Conservation (phyloP, 2,797 vertebrate genomes). For the Manis pentadactyla region DNA sequence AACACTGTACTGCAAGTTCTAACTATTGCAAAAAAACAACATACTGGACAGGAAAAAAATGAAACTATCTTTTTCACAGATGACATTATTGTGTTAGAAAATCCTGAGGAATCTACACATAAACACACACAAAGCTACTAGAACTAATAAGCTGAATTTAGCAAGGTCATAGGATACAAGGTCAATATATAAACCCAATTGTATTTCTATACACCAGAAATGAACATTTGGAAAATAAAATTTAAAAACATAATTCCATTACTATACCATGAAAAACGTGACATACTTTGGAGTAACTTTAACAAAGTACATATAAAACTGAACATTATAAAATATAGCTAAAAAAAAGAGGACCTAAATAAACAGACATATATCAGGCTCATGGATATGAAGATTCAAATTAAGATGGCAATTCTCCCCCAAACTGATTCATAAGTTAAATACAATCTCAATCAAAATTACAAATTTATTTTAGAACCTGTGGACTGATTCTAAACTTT, state of each 20-base stretch:
- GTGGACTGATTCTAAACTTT: conserved; percentile 9
- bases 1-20: not conserved
- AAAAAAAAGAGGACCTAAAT: not conserved
- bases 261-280: not conserved
- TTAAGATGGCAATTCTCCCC: not conserved
- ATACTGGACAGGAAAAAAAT: not conserved
- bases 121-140: not conserved
- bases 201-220: not conserved
- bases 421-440: not conserved
- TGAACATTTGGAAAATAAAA: not conserved
- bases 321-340: not conserved
- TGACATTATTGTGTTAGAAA: not conserved
- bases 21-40: not conserved
- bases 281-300: not conserved
- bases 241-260: not conserved
- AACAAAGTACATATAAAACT: not conserved
- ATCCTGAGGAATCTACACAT: not conserved
- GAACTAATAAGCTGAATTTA: conserved; percentile 1
- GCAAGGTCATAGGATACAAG: not conserved
- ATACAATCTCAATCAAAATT: not conserved
- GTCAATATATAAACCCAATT: not conserved
- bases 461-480: not conserved
- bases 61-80: not conserved
- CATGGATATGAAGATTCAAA: not conserved
- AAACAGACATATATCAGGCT: not conserved